Evolutionary conservation across 35 echinoderm and acorn worm genomes (phyloP).

Genomic region (Heliocidaris tuberculata): DNA sequence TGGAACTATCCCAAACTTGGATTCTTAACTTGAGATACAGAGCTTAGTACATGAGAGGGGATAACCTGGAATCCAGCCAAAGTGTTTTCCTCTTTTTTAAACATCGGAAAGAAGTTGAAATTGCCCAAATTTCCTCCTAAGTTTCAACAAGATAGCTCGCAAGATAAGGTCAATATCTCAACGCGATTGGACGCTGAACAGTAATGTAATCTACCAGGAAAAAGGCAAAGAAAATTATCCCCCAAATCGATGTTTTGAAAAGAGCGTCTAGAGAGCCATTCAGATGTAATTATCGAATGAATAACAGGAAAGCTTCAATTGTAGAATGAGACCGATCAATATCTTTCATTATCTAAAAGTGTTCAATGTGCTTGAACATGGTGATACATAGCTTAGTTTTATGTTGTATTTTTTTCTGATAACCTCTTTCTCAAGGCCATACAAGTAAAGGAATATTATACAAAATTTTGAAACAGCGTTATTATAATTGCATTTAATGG

Average conservation of each 20-base stretch:
- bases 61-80: neutral
- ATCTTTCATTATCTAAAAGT: neutral
- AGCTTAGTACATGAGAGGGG: neutral
- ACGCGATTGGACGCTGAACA: neutral
- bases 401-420: neutral
- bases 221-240: neutral
- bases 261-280: neutral
- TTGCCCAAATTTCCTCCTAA: slow-evolving; percentile 33
- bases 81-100: slow-evolving; percentile 20
- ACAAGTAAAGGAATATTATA: neutral
- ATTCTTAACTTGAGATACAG: neutral
- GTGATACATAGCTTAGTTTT: neutral
- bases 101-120: slow-evolving; percentile 17
- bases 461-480: neutral
- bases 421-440: neutral
- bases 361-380: neutral
- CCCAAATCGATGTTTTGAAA: neutral
- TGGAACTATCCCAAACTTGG: neutral
- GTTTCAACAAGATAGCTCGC: neutral
- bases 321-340: neutral
- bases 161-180: slow-evolving; percentile 13
- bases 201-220: slow-evolving; percentile 13
- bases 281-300: neutral
- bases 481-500: neutral
- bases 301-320: slow-evolving; percentile 14